phyloP scores from a whole-genome alignment of 2,797 vertebrate species.

The Cuniculus paca region DNA sequence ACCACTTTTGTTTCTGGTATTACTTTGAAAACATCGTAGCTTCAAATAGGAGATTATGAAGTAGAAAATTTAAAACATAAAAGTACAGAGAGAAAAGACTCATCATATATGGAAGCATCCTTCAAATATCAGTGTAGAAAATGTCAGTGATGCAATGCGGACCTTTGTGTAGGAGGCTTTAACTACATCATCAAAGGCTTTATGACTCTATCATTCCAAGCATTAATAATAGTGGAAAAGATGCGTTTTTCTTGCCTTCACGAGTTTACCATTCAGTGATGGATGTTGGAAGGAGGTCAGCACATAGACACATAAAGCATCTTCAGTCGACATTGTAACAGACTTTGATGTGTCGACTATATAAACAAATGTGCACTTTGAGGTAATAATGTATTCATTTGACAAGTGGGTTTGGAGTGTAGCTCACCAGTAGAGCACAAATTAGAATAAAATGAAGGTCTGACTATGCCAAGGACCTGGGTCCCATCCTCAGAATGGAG shows the following conservation, averaged over 20 bases:
- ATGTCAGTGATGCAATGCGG: neutral
- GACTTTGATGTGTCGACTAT: neutral
- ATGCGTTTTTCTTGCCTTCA: neutral
- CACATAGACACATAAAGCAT: neutral
- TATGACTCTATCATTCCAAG: neutral
- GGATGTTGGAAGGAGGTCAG: neutral
- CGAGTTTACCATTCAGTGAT: neutral
- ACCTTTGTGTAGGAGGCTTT: neutral
- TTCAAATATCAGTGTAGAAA: neutral
- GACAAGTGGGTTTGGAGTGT: neutral
- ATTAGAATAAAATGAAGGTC: neutral
- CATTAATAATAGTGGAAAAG: neutral
- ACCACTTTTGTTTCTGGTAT: neutral
- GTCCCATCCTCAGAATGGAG: neutral
- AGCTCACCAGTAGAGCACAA: neutral
- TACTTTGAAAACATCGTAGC: neutral
- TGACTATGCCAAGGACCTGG: no score
- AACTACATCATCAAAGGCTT: neutral
- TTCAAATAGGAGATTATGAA: neutral
- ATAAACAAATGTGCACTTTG: neutral
- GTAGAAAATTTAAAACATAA: neutral
- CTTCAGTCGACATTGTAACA: neutral
- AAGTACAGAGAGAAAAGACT: neutral
- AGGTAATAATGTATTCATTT: neutral
- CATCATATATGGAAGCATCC: fast-evolving